phyloP scores from a whole-genome alignment of 2,888 invertebrate genomes.

The Hyles lineata region DNA sequence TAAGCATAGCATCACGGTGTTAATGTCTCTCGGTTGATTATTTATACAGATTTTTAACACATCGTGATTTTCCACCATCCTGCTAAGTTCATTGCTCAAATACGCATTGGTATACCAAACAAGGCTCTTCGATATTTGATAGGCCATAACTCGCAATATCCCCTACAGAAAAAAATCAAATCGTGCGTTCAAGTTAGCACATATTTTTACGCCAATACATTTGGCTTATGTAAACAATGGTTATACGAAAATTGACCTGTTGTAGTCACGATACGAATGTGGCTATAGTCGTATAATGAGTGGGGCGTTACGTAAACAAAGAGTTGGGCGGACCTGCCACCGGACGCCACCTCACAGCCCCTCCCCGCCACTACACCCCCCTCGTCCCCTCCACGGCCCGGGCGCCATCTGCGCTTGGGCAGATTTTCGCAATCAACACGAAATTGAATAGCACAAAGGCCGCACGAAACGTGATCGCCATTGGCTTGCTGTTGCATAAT shows the following conservation, averaged over 20 bases:
- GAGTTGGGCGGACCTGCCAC: constrained; percentile 80
- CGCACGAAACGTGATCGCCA: constrained; percentile 21
- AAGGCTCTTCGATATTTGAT: constrained; percentile 14
- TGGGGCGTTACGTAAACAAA: constrained; percentile 82
- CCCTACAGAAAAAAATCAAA: constrained; percentile 8
- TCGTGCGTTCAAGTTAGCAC: constrained; percentile 5
- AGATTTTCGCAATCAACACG: constrained; percentile 70
- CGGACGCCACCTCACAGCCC: constrained; percentile 66
- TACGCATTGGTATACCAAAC: not conserved
- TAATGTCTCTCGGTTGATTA: not conserved
- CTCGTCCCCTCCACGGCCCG: constrained; percentile 48
- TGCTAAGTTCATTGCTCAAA: not conserved
- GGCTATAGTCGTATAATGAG: constrained; percentile 70
- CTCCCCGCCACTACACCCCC: constrained; percentile 49
- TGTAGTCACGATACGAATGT: constrained; percentile 27
- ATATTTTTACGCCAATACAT: constrained; percentile 26
- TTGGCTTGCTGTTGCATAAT: not conserved
- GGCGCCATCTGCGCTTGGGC: constrained; percentile 69
- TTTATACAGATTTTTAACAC: not conserved
- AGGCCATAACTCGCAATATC: not conserved
- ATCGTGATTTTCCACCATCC: constrained; percentile 6
- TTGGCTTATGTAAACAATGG: constrained; percentile 22
- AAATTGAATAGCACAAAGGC: constrained; percentile 50
- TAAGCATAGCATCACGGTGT: not conserved
- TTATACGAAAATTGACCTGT: constrained; percentile 28